phyloP scores from a whole-genome alignment of 2,888 invertebrate species.

The Leucania comma region DNA sequence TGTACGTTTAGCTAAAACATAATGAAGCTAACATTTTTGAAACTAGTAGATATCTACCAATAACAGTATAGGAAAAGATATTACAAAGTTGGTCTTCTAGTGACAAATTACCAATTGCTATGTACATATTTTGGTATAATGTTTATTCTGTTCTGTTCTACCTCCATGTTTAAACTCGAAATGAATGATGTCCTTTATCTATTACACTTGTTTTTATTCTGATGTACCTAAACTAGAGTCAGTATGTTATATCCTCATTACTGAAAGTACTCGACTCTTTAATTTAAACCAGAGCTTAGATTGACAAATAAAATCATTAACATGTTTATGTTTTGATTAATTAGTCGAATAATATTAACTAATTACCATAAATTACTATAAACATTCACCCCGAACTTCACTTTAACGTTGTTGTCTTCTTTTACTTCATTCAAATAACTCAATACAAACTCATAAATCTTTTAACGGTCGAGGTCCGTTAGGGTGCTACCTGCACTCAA shows the following conservation, averaged over 20 bases:
- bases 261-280: not conserved
- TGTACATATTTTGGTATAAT: no score
- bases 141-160: no score
- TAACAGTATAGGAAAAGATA: no score
- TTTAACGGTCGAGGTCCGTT: conserved; percentile 16
- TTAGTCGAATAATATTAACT: conserved; percentile 2
- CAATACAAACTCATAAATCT: conserved; percentile 35
- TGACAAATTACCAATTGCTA: no score
- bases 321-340: not conserved
- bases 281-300: not conserved
- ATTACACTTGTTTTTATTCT: not conserved
- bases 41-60: no score
- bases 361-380: not conserved
- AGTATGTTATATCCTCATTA: not conserved
- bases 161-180: no score
- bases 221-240: not conserved
- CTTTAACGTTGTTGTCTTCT: conserved; percentile 27
- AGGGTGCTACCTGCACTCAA: no score
- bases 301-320: conserved; percentile 50
- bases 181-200: no score
- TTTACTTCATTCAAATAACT: conserved; percentile 30
- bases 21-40: no score
- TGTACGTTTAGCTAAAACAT: no score
- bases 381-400: no score
- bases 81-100: no score